Evolutionary conservation across 1,140 invertebrate genomes (phyloP).

Genomic region (Drosophila tani): DNA sequence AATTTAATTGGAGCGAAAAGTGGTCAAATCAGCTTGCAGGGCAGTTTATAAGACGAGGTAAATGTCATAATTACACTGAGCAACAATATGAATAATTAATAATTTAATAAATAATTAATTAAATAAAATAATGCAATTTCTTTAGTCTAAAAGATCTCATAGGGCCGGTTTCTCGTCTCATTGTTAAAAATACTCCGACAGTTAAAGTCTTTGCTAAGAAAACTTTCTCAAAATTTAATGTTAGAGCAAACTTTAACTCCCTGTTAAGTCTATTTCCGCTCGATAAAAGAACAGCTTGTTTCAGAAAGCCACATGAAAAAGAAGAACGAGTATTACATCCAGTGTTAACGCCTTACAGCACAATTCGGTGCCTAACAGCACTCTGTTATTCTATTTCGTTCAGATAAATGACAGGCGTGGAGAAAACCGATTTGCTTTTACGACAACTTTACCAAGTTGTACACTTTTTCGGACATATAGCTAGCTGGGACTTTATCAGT

Average conservation of each 20-base stretch:
- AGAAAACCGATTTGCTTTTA: no score
- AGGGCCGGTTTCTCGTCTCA: no score
- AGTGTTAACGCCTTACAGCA: no score
- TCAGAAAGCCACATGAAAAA: neutral
- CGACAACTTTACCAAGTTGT: neutral
- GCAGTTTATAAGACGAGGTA: neutral
- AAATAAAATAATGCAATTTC: no score
- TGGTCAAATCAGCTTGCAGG: neutral
- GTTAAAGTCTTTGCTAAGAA: no score
- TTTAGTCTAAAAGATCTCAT: no score
- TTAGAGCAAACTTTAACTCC: neutral
- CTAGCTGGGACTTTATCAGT: no score
- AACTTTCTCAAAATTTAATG: no score
- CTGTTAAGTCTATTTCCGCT: neutral
- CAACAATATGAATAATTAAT: no score
- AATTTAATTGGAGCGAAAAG: constrained; percentile 2
- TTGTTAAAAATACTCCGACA: no score
- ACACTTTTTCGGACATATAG: neutral
- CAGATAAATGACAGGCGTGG: neutral
- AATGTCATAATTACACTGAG: neutral
- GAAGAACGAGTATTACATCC: no score
- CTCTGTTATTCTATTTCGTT: neutral
- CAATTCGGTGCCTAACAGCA: neutral
- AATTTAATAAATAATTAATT: no score
- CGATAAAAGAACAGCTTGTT: neutral